Evolutionary conservation across 2,113 vertebrate species (phyloP).

Genomic region (Tachuris rubrigastra): DNA sequence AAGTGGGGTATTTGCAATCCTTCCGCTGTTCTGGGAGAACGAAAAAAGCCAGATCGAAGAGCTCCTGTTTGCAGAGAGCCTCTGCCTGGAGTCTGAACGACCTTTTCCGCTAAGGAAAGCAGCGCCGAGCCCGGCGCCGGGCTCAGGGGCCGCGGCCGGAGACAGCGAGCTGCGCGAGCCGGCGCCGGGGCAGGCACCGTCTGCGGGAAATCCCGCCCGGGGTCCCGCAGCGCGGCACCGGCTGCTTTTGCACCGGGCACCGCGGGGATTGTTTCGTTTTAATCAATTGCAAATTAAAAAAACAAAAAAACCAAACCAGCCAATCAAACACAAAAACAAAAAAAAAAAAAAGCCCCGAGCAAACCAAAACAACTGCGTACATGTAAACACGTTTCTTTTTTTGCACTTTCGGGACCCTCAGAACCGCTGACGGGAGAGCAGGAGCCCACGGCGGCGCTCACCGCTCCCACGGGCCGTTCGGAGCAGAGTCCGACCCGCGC

Average conservation of each 20-base stretch:
- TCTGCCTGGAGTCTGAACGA: background rate
- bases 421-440: background rate
- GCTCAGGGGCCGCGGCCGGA: background rate
- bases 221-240: background rate
- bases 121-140: conserved; percentile 6
- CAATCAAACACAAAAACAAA: too few relatives aligned
- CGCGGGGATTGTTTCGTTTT: background rate
- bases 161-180: background rate
- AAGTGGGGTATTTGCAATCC: background rate
- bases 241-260: background rate
- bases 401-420: background rate
- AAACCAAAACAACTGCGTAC: rapidly evolving
- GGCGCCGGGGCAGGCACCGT: background rate
- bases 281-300: background rate
- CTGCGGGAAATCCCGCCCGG: background rate
- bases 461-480: background rate
- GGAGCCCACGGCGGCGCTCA: background rate
- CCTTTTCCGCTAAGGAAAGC: conserved; percentile 38
- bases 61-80: background rate
- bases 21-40: background rate
- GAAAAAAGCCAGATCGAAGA: background rate
- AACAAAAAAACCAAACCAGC: background rate
- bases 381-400: background rate
- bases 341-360: too few relatives aligned
- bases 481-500: background rate